Percentiles rank a stretch among this genome's conserved stretches.
phyloP scores from a whole-genome alignment of 2,888 invertebrate species.

The Cantharis rufa region DNA sequence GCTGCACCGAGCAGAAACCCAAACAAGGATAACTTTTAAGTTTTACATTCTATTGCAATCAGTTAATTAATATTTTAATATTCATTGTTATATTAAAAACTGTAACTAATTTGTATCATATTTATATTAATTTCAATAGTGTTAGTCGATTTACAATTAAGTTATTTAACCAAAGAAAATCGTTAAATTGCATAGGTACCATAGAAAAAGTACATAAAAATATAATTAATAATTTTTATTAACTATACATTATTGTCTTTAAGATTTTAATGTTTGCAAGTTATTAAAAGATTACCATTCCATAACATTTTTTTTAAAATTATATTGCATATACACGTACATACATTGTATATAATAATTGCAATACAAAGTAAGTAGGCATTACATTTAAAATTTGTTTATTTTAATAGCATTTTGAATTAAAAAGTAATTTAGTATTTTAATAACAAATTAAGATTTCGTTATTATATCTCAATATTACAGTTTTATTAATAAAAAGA shows the following conservation, averaged over 20 bases:
- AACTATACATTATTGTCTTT: background rate
- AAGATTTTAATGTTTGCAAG: background rate
- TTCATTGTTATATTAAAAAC: background rate
- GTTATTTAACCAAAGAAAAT: background rate
- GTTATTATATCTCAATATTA: too few species aligned
- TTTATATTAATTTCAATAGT: background rate
- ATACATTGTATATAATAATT: too few species aligned
- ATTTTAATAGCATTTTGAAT: too few species aligned
- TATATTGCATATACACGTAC: too few species aligned
- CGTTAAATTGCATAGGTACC: background rate
- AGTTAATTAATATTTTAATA: background rate
- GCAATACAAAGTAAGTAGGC: too few species aligned
- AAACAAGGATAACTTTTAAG: background rate
- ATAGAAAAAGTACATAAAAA: background rate
- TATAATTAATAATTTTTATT: background rate
- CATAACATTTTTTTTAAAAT: background rate
- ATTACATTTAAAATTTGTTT: too few species aligned
- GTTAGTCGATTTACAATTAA: background rate
- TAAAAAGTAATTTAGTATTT: too few species aligned
- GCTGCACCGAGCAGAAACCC: background rate
- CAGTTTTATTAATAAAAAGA: too few species aligned
- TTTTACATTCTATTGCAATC: background rate
- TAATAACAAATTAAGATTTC: too few species aligned
- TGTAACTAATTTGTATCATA: background rate
- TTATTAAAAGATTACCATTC: background rate